Base-by-base conservation (phyloP, 1,140 invertebrate species). In the Venustaconcha ellipsiformis region DNA sequence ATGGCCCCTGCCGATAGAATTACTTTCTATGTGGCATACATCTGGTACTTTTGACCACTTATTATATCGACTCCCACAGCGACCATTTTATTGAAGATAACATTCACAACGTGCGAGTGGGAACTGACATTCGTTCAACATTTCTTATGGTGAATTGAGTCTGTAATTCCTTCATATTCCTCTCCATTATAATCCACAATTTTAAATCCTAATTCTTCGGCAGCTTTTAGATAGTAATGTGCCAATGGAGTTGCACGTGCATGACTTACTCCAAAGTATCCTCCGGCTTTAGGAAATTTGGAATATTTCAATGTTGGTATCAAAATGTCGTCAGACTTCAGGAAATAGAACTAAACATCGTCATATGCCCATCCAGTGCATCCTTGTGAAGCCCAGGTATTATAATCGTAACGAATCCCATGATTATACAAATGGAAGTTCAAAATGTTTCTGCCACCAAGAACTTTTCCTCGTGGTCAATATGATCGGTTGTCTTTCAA, bases 161-260 rank as follows among this genome's bases (percentile, higher is more conserved):
- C 15, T 18, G 30, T 2, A 30, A 30, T 1, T 30, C 26, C 26
- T 2, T 30, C 26, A 2, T 1, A 30, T 30, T 30, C 26, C 70
- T 78, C 69, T 68, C 76, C 80, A 63, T 84, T 82, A 57, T 72
- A 78, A 67, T 84, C 82, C 4, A 62, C 65, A 17, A 67, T 68
- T 60, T 78, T 70, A 67, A 75, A 82, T 6, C 84, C 84, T 69
- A 84, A 26, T 70, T 86, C 83, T 68, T 75, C 57, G 18, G 78
- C 83, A 20, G 83, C 82, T 55, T 79, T 20, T n/a, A 85, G 30
- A 57, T 82, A 78, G 17, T 81, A 60, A 48, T 83, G 74, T 48
- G 72, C 57, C 48, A 87, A 58, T 48, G 70, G 78, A 23, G 84
- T 79, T n/a, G 75, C 74, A 17, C 74, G 68, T 13, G 66, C 66